A percentile compares a stretch with the other conserved stretches of the same genome.
phyloP scores from a whole-genome alignment of 2,113 vertebrate genomes.

The Euleptes europaea region DNA sequence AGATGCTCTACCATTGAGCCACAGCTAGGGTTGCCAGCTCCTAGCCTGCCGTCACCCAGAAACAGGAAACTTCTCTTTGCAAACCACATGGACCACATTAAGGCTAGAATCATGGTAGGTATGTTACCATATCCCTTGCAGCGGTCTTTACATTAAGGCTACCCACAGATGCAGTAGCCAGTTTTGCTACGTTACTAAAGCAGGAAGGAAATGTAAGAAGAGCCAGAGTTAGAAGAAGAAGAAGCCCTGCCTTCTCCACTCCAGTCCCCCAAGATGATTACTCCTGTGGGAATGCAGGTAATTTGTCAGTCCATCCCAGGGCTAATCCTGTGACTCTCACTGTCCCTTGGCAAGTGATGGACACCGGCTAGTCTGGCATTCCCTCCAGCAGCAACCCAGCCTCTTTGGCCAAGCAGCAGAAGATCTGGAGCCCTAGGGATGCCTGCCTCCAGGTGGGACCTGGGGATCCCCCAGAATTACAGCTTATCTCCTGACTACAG shows the following conservation, averaged over 20 bases:
- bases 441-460: too few relatives aligned
- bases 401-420: constrained; percentile 55
- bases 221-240: constrained; percentile 66
- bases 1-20: too few relatives aligned
- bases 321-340: not conserved
- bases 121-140: too few relatives aligned
- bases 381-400: constrained; percentile 15
- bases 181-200: not conserved
- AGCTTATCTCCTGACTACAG: too few relatives aligned
- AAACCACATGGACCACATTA: too few relatives aligned
- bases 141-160: too few relatives aligned
- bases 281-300: constrained; percentile 75
- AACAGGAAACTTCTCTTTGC: too few relatives aligned
- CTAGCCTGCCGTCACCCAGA: too few relatives aligned
- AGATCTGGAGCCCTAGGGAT: constrained; percentile 43
- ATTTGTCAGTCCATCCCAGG: constrained; percentile 72
- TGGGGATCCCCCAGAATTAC: too few relatives aligned
- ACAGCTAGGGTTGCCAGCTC: too few relatives aligned
- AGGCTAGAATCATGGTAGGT: not conserved
- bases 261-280: constrained; percentile 69
- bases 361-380: constrained; percentile 4
- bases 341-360: not conserved
- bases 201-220: not conserved
- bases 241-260: constrained; percentile 69
- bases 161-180: not conserved